Conservation (phyloP, 2,797 vertebrate genomes). For the Decapterus maruadsi region DNA sequence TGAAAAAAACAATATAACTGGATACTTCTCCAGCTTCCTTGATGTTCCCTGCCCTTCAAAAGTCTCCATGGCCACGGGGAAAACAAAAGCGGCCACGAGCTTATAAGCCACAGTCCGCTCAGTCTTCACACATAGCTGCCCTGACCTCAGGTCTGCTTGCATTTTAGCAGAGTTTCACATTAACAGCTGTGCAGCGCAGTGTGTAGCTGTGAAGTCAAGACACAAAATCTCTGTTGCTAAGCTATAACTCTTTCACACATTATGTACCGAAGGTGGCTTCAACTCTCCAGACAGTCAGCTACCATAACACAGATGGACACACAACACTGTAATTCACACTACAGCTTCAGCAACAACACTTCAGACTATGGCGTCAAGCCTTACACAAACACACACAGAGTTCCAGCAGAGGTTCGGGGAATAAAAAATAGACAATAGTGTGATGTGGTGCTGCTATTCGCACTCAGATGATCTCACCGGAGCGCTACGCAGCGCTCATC, state of each 20-base stretch:
- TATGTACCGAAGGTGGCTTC: not conserved
- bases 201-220: not conserved
- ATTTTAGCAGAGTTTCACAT: not conserved
- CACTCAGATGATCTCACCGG: slow-evolving; percentile 73
- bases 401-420: slow-evolving; percentile 35
- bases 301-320: slow-evolving; percentile 27
- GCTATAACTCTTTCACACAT: not conserved
- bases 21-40: not conserved
- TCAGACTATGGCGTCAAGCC: not conserved
- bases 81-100: slow-evolving; percentile 5
- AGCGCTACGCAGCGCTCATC: slow-evolving; percentile 56
- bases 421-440: slow-evolving; percentile 41
- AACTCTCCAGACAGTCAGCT: slow-evolving; percentile 5
- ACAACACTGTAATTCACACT: slow-evolving; percentile 6
- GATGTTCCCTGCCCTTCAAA: not conserved
- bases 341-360: not conserved
- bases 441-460: slow-evolving; percentile 54
- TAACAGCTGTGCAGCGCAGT: no score
- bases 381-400: not conserved
- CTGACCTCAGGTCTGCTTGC: not conserved
- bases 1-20: not conserved
- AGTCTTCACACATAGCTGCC: not conserved
- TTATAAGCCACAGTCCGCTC: not conserved
- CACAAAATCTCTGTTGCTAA: not conserved
- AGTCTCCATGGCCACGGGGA: not conserved